These are phyloP conservation scores for Amazona ochrocephala DNA, from an alignment of 2,797 vertebrate species.

Conservation along the genomic window DNA sequence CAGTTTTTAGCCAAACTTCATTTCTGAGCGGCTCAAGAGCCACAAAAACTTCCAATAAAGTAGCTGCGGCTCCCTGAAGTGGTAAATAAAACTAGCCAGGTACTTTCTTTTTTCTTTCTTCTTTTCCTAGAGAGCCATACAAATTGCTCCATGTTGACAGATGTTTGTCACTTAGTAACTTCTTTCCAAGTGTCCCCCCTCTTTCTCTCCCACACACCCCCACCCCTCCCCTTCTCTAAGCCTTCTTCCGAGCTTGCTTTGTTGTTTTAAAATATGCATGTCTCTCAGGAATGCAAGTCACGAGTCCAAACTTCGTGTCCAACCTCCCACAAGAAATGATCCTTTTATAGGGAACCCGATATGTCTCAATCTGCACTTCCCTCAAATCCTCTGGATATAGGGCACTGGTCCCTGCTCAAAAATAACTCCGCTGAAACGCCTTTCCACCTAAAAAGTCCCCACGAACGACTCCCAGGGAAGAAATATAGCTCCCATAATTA, in stretches of 20 bases:
- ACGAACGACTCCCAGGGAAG: conserved; percentile 77
- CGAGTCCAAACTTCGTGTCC: conserved; percentile 99
- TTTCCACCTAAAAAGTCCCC: conserved; percentile 75
- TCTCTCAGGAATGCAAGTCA: conserved; percentile 99
- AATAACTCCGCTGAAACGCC: conserved; percentile 78
- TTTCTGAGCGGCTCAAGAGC: background rate
- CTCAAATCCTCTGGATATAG: conserved; percentile 86
- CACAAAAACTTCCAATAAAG: conserved; percentile 12
- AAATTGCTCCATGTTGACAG: conserved; percentile 88
- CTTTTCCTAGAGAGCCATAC: conserved; percentile 52
- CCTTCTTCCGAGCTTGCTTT: conserved; percentile 93
- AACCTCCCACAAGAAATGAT: conserved; percentile 99
- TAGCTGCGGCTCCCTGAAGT: conserved; percentile 55
- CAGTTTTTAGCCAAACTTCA: background rate
- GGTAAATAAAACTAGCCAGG: conserved; percentile 53
- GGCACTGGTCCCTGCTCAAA: conserved; percentile 82
- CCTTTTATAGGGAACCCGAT: conserved; percentile 97
- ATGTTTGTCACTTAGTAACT: conserved; percentile 97
- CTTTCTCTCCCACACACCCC: background rate
- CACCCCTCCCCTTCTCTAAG: conserved; percentile 63
- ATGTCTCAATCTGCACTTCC: conserved; percentile 99
- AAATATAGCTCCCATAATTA: conserved; percentile 81
- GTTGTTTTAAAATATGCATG: conserved; percentile 99
- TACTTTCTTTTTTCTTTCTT: background rate
- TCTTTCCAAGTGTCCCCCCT: conserved; percentile 83